Percentiles rank a stretch among this genome's conserved stretches.
phyloP scores from a whole-genome alignment of 2,888 invertebrate genomes.

The Limnephilus auricula region DNA sequence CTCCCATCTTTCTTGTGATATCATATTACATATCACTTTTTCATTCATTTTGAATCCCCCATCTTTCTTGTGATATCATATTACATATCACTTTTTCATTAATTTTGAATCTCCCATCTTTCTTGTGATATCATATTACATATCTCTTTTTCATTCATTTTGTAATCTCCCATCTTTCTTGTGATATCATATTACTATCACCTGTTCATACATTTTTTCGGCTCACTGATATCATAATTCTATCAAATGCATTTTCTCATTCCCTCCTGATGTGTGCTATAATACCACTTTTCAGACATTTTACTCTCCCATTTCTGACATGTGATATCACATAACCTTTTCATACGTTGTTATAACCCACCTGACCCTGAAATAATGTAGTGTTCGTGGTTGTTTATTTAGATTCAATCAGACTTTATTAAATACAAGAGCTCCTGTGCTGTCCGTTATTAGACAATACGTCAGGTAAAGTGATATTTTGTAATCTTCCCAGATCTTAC shows the following conservation, averaged over 20 bases:
- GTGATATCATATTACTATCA: neutral
- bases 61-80: no score
- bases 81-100: no score
- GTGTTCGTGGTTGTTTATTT: neutral
- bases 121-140: no score
- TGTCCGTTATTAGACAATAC: slow-evolving; percentile 2
- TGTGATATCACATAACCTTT: neutral
- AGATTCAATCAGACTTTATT: slow-evolving; percentile 2
- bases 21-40: no score
- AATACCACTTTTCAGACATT: neutral
- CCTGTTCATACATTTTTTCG: neutral
- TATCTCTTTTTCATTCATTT: no score
- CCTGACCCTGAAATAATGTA: neutral
- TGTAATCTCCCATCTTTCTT: neutral
- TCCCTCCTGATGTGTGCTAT: neutral
- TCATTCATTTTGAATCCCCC: no score
- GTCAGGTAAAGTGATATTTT: slow-evolving; percentile 2
- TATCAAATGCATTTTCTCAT: neutral
- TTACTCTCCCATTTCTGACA: neutral
- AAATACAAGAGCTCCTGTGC: neutral
- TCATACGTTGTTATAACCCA: neutral
- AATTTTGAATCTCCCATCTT: no score
- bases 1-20: no score
- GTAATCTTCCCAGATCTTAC: neutral
- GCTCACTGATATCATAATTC: neutral